Evolutionary conservation across 2,113 vertebrate genomes (phyloP), one percentile per base, ranked within the genome.

Genomic region (Mesoclemmys tuberculata): DNA sequence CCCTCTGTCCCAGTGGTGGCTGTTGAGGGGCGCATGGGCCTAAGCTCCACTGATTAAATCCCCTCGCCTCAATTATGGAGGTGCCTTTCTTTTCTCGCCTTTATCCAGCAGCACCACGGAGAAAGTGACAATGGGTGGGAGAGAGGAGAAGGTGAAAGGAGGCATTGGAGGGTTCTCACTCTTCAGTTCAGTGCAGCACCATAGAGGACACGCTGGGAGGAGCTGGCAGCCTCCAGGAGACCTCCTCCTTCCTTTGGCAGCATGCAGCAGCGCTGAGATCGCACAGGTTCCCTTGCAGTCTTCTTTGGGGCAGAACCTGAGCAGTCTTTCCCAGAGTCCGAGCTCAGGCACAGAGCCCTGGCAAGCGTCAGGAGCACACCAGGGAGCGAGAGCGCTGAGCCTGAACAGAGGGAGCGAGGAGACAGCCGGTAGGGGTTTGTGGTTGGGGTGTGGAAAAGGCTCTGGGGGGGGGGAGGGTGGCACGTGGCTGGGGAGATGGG

Each of bases 21-120:
- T 93, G 94, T 88, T 91, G 52, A 83, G 71, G 93, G 68, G 24
- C 88, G 94, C 93, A 93, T 94, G 88, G 61, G 22, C 52, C 27
- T 49, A 3, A 31, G 78, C 19, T 38, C 41, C 82, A 52, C 92
- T 88, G 84, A n/a, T 93, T 92, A 94, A 54, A 31, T n/a, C 64
- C 24, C 46, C 13, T 22, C 2, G 10, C 12, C 82, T 88, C 49
- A 10, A 78, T 95, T 90, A 5, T 64, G 78, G 71, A 52, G 61
- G 41, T 84, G 64, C 78, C 6, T 61, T 27, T 84, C 48, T 90
- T 48, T 35, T 90, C 64, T 38, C 58, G 51, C 46, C 31, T n/a
- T 10, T 87, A 7, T 75, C 22, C 75, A 91, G 79, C 41, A 82
- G 71, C 38, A 35, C 64, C n/a, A 22, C 21, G 18, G 64, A 58